A percentile compares a stretch with the other conserved stretches of the same genome.
Conservation (phyloP, 2,113 vertebrate genomes). For the Nesoenas mayeri region DNA sequence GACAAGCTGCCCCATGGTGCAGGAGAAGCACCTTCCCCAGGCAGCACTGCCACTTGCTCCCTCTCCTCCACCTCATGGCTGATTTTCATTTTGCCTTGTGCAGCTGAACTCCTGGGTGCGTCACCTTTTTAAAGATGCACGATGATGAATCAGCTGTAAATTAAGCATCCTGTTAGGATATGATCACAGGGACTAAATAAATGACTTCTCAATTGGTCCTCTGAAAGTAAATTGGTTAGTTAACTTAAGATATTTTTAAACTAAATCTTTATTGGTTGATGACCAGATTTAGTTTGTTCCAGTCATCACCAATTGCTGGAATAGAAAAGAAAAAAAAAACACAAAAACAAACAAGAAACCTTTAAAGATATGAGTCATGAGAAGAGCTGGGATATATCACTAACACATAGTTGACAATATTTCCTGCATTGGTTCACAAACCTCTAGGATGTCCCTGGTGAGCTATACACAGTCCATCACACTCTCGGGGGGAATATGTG, state of each 20-base stretch:
- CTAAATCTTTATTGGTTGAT: neutral
- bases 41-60: fast-evolving
- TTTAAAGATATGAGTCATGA: slow-evolving; percentile 44
- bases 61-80: fast-evolving
- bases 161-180: neutral
- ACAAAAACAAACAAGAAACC: neutral
- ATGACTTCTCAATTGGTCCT: neutral
- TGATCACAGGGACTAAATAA: neutral
- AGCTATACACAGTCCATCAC: neutral
- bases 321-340: neutral
- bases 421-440: slow-evolving; percentile 36
- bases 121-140: neutral
- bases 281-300: neutral
- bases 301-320: neutral
- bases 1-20: neutral
- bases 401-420: slow-evolving; percentile 60
- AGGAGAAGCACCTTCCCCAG: neutral
- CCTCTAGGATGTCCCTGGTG: slow-evolving; percentile 10
- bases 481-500: neutral
- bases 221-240: neutral
- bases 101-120: neutral
- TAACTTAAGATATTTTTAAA: neutral
- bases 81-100: neutral
- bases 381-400: slow-evolving; percentile 64
- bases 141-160: neutral